Evolutionary conservation across 2,888 invertebrate species (phyloP).

Genomic region (Halocaridina rubra): DNA sequence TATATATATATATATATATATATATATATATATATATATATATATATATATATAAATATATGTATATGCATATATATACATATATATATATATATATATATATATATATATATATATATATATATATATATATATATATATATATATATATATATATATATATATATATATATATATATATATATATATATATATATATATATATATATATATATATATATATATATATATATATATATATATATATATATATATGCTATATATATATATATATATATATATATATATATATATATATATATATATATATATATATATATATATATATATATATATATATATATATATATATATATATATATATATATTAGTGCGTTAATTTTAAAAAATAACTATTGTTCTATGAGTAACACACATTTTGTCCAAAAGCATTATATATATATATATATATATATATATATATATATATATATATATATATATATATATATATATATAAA

Average conservation of each 20-base stretch:
- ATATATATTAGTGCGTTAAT: too few species aligned
- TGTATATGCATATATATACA: not conserved
- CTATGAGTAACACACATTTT: too few species aligned
- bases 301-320: not conserved
- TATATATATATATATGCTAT: not conserved
- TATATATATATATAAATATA: not conserved
- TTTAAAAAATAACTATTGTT: too few species aligned
- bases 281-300: not conserved
- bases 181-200: not conserved
- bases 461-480: not conserved
- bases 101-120: not conserved
- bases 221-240: not conserved
- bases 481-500: not conserved
- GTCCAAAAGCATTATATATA: not conserved
- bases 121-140: not conserved
- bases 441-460: not conserved
- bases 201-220: not conserved
- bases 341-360: too few species aligned
- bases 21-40: not conserved
- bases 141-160: not conserved
- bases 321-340: too few species aligned
- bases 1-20: not conserved
- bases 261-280: not conserved
- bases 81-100: not conserved
- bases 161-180: not conserved